Conservation (phyloP, 1,140 invertebrate species). For the Arctopsyche grandis region DNA sequence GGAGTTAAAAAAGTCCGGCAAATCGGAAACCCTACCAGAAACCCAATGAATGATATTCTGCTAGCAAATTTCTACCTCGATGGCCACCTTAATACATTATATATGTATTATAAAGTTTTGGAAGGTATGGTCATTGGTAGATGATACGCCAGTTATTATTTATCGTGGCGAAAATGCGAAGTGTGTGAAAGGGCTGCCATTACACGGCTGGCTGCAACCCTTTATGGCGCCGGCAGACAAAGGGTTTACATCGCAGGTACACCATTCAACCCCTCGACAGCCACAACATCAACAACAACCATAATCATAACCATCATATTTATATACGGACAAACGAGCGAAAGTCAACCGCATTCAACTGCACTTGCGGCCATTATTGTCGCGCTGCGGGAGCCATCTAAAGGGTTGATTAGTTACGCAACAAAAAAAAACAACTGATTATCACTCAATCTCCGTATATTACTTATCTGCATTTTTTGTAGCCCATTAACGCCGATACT, state of each 20-base stretch:
- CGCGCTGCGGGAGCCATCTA: not conserved
- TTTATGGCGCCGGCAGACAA: constrained; percentile 45
- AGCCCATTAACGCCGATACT: too few relatives aligned
- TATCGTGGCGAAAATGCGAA: constrained; percentile 29
- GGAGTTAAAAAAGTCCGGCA: too few relatives aligned
- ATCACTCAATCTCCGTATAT: too few relatives aligned
- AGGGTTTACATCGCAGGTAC: constrained; percentile 18
- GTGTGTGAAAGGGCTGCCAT: constrained; percentile 46
- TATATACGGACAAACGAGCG: not conserved
- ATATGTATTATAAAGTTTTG: not conserved
- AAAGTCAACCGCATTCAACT: not conserved
- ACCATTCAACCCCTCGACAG: constrained; percentile 9
- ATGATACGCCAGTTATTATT: constrained; percentile 8
- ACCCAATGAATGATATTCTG: too few relatives aligned
- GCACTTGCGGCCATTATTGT: not conserved
- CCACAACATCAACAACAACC: constrained; percentile 12
- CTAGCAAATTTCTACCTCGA: too few relatives aligned
- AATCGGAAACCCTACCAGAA: too few relatives aligned
- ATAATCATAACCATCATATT: constrained; percentile 11
- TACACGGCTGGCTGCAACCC: constrained; percentile 51
- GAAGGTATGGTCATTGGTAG: not conserved
- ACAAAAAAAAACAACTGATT: too few relatives aligned
- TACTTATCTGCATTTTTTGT: too few relatives aligned
- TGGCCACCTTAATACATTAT: too few relatives aligned
- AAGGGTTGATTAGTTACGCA: too few relatives aligned